phyloP scores from a whole-genome alignment of 2,113 vertebrate genomes.

The Pogonocichla stellata region DNA sequence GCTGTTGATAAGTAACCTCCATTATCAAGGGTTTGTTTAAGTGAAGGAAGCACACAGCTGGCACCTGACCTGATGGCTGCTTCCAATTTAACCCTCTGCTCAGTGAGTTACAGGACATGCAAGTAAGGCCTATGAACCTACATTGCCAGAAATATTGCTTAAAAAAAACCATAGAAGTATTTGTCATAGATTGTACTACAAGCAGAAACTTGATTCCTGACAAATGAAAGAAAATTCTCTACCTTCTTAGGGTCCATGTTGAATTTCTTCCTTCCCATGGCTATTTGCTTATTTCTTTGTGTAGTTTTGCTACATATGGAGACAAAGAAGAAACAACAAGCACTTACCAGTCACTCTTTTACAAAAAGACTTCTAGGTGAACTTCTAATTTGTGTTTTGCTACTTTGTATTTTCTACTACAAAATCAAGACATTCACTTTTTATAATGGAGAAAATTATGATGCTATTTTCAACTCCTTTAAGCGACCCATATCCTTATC shows the following conservation, averaged over 20 bases:
- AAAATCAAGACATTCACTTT: neutral
- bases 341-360: neutral
- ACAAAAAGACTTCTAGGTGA: neutral
- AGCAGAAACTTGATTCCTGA: neutral
- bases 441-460: neutral
- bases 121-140: neutral
- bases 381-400: neutral
- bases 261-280: slow-evolving; percentile 98
- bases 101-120: neutral
- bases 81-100: neutral
- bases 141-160: neutral
- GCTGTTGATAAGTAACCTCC: neutral
- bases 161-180: neutral
- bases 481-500: neutral
- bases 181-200: neutral
- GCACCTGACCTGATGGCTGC: neutral
- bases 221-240: neutral
- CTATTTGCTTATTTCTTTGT: slow-evolving; percentile 97
- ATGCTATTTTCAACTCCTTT: neutral
- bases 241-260: slow-evolving; percentile 99
- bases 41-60: neutral
- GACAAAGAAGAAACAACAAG: neutral
- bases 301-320: slow-evolving; percentile 86
- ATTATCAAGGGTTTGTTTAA: neutral
- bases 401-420: neutral